Percentiles rank a stretch among this genome's conserved stretches.
Conservation (phyloP, 2,888 invertebrate species). For the Noctua janthe region DNA sequence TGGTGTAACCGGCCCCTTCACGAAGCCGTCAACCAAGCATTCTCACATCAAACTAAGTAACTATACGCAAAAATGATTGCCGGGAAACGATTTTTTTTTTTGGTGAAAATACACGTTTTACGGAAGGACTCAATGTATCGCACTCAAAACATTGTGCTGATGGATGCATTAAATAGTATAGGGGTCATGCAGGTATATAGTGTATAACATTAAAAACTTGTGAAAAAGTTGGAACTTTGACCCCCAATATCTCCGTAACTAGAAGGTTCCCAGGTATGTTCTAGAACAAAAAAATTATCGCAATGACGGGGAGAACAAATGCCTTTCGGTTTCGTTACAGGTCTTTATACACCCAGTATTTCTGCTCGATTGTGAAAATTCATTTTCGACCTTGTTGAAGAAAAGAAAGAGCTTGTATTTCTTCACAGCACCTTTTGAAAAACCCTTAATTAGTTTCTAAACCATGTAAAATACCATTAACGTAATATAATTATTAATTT, state of each 20-base stretch:
- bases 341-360: not conserved
- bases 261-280: not conserved
- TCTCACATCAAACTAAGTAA: too few species aligned
- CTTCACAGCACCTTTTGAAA: not conserved
- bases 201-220: too few species aligned
- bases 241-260: not conserved
- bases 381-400: not conserved
- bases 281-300: not conserved
- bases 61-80: too few species aligned
- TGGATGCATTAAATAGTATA: too few species aligned
- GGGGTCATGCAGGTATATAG: too few species aligned
- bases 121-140: too few species aligned
- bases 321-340: not conserved
- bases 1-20: too few species aligned
- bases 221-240: not conserved
- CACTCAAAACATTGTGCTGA: too few species aligned
- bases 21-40: too few species aligned
- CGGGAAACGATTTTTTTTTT: too few species aligned
- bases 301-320: not conserved
- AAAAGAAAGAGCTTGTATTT: not conserved
- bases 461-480: slow-evolving; percentile 5
- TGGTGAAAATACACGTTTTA: too few species aligned
- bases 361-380: not conserved
- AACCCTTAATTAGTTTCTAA: not conserved
- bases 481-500: slow-evolving; percentile 22